Base-by-base conservation (phyloP, 2,888 invertebrate genomes). In the Rutpela maculata region DNA sequence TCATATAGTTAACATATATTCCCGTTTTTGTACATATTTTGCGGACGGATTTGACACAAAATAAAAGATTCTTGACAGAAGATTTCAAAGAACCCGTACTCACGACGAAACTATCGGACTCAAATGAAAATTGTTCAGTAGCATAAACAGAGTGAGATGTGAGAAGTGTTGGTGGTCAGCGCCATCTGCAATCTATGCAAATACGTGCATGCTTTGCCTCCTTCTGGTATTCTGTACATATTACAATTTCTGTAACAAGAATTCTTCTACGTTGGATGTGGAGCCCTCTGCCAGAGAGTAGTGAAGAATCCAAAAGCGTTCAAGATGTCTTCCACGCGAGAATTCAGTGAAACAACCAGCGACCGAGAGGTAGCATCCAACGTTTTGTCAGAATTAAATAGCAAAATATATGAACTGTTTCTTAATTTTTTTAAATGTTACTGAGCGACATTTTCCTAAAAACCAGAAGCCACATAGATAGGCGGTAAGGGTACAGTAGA, bases 21-120 rank as follows among this genome's bases (percentile, higher is more conserved):
- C 22, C 26, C 60, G 56, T 60, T 70, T 70, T 57, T 70, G 59
- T 38, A 60, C 65, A 73, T 57, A 66, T 63, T 62, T 57, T 56
- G 55, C 56, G 73, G 73, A 73, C 65, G 73, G 73, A 65, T 73
- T 62, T 73, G 57, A 73, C 73, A 65, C 35, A 65, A 65, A 55
- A 73, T 66, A 38, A 50, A 59, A 65, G 19, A 73, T 65, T 73
- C 63, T 70, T 73, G 73, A 73, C 73, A 73, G 55, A 31, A 73
- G 73, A 66, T 22, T 56, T 55, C 50, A 5, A 43, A 65, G 12
- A 56, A 57, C 12, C 73, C 63, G 43, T 57, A 17, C 56, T n/a
- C 73, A 73, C 63, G 31, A 65, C 73, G 63, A n/a, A 35, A 73
- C 73, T 15, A 57, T 73, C 65, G 22, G 50, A 68, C 38, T 43